phyloP scores from a whole-genome alignment of 2,797 vertebrate species.

The Vespertilio murinus region DNA sequence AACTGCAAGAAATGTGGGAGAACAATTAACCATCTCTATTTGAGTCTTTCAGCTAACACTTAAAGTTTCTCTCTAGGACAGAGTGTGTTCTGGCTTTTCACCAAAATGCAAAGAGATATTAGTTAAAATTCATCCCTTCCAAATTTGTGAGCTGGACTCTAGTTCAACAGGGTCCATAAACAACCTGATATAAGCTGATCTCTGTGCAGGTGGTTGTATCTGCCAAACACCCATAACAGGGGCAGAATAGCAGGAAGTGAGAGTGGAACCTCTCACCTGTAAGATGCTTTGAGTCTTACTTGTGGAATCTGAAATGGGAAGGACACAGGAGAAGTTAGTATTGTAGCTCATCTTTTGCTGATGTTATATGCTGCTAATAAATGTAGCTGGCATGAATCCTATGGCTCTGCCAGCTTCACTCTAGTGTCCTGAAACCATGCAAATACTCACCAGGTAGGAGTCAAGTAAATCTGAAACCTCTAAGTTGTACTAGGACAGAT shows the following conservation, averaged over 20 bases:
- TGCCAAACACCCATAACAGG: background rate
- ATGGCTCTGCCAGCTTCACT: slow-evolving; percentile 12
- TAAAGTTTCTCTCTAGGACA: background rate
- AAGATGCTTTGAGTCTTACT: background rate
- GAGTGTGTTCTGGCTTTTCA: background rate
- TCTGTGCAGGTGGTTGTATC: background rate
- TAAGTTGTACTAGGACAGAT: background rate
- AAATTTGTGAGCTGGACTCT: background rate
- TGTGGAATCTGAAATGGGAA: background rate
- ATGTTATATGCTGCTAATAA: slow-evolving; percentile 27
- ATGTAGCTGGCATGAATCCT: background rate
- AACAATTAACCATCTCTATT: background rate
- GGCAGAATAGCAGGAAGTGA: background rate
- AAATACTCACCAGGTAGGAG: background rate
- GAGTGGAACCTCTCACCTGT: background rate
- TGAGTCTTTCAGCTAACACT: background rate
- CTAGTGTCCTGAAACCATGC: background rate
- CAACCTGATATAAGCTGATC: background rate
- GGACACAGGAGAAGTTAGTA: background rate
- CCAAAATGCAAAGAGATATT: slow-evolving; percentile 11
- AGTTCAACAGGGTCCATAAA: background rate
- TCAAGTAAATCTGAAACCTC: background rate
- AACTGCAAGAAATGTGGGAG: background rate
- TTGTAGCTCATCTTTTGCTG: background rate
- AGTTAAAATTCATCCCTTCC: slow-evolving; percentile 11